These are phyloP conservation scores for Chrysochloris asiatica DNA, from an alignment of 2,113 vertebrate species.

Conservation along the genomic window DNA sequence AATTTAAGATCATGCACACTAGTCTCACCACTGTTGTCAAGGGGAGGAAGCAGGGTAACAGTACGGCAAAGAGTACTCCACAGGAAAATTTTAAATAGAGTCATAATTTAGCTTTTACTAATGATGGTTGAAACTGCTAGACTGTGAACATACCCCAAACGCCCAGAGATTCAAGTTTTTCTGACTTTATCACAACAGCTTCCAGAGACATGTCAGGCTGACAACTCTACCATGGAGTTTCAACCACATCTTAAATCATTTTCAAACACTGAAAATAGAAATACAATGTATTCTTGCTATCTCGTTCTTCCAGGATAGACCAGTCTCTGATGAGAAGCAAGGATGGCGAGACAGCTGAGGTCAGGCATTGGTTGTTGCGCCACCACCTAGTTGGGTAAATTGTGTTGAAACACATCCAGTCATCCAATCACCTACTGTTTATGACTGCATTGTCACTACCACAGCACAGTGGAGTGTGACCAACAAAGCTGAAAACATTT, in stretches of 20 bases:
- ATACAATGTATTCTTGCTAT: neutral
- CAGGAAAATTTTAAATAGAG: neutral
- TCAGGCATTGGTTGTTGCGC: neutral
- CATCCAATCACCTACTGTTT: too few species aligned
- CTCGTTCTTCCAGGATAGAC: neutral
- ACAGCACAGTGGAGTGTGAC: neutral
- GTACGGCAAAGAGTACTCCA: neutral
- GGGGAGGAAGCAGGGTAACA: too few species aligned
- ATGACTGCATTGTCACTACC: neutral
- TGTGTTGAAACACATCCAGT: neutral
- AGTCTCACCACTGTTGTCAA: neutral
- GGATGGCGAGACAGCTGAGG: neutral
- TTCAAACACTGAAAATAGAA: neutral
- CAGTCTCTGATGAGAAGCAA: neutral
- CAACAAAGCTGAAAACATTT: neutral
- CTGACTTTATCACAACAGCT: neutral
- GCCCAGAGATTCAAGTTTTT: neutral
- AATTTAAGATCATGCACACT: neutral
- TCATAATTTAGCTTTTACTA: neutral
- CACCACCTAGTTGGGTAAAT: neutral
- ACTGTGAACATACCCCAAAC: neutral
- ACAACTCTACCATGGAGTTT: neutral
- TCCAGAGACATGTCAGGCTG: neutral
- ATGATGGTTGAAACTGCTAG: neutral
- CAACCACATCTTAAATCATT: neutral